These are phyloP conservation scores for Hypena proboscidalis DNA, from an alignment of 2,888 invertebrate genomes.

Conservation along the genomic window DNA sequence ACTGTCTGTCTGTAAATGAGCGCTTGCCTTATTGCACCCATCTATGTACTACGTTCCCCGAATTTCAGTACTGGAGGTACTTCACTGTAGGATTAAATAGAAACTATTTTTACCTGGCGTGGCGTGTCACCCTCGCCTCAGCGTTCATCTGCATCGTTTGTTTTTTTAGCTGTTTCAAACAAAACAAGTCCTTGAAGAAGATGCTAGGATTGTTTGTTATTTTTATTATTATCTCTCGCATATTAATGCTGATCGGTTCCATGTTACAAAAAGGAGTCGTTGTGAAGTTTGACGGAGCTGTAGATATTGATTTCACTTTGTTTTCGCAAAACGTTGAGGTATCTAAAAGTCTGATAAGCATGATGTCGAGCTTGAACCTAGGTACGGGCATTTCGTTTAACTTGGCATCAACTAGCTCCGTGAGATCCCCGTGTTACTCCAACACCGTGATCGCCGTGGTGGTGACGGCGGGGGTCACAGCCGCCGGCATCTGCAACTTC, in stretches of 20 bases:
- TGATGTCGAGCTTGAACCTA: slow-evolving; percentile 54
- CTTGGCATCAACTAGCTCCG: slow-evolving; percentile 56
- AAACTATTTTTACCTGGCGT: slow-evolving; percentile 50
- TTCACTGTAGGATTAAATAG: slow-evolving; percentile 39
- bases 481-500: slow-evolving; percentile 51
- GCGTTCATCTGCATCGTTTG: slow-evolving; percentile 47
- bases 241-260: slow-evolving; percentile 61
- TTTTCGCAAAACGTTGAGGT: slow-evolving; percentile 49
- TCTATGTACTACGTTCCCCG: slow-evolving; percentile 63
- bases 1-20: slow-evolving; percentile 55
- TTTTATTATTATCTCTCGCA: slow-evolving; percentile 55
- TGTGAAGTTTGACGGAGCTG: slow-evolving; percentile 53
- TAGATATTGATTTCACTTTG: slow-evolving; percentile 58
- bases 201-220: slow-evolving; percentile 45
- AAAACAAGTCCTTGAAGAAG: slow-evolving; percentile 52
- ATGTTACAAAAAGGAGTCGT: slow-evolving; percentile 74
- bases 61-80: slow-evolving; percentile 69
- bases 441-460: slow-evolving; percentile 60
- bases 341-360: slow-evolving; percentile 48
- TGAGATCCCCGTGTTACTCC: slow-evolving; percentile 68
- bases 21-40: slow-evolving; percentile 50
- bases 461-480: slow-evolving; percentile 42
- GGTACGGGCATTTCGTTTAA: slow-evolving; percentile 66
- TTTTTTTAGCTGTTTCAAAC: slow-evolving; percentile 62
- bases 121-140: slow-evolving; percentile 68